Evolutionary conservation across 2,113 vertebrate species (phyloP), one percentile per base, ranked within the genome.

Genomic region (Leptobrachium ailaonicum): DNA sequence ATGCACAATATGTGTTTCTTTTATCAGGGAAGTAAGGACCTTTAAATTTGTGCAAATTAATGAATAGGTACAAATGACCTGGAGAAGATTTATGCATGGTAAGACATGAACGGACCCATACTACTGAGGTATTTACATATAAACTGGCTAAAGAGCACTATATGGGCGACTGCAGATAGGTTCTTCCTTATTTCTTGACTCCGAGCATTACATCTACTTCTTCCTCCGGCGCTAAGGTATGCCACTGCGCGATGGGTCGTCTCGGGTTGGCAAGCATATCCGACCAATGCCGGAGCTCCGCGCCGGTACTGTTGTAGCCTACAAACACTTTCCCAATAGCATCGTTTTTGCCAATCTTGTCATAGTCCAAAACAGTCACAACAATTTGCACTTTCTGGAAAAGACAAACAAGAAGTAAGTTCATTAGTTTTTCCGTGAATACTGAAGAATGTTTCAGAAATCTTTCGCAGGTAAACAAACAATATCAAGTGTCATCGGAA

Each of bases 111-210:
- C 94, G 95, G 94, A 96, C 94, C 92, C 92, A 94, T 94, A 93
- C 95, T 94, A 97, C 95, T 96, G 97, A 99, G 97, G 96, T 98
- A 98, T 99, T 97, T 98, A 99, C 97, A 99, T 92, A 96, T 94
- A 50, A 50, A 98, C 95, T 95, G 94, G 95, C 95, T 96, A 96
- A 96, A 95, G 95, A 96, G 94, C 95, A 97, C 95, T 95, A 95
- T 92, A 89, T 91, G 94, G 95, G 91, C 94, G 93, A 91, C 93
- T 82, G 90, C 94, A 92, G 92, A 95, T 96, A 95, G 92, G 92
- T 90, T 90, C 87, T 58, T 45, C 82, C 90, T 92, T 96, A 99
- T 95, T 99, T 99, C 93, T 98, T 99, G 87, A 92, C 88, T 32
- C 95, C 95, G 85, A 99, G 96, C 93, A 96, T 95, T 90, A 94